A percentile compares a stretch with the other conserved stretches of the same genome.
Conservation (phyloP, 2,797 vertebrate genomes). For the Falco rusticolus region DNA sequence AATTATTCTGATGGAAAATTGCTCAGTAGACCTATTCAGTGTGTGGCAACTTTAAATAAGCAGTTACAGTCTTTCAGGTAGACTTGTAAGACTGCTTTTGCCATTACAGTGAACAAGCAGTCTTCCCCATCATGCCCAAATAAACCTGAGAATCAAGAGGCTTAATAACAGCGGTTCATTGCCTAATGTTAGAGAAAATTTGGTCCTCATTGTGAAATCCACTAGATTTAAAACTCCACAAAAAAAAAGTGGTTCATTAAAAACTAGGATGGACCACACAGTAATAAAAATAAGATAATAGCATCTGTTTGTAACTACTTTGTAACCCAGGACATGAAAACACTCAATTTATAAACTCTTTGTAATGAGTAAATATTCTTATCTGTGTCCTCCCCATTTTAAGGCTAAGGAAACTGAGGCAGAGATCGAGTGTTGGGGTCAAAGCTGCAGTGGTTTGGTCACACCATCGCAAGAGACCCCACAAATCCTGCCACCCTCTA, state of each 20-base stretch:
- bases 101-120: background rate
- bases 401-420: background rate
- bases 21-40: background rate
- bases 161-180: background rate
- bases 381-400: background rate
- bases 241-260: background rate
- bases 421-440: background rate
- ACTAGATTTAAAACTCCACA: background rate
- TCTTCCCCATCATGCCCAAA: background rate
- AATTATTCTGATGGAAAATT: background rate
- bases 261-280: background rate
- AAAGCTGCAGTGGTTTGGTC: background rate
- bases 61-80: background rate
- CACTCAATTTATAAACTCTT: accelerated
- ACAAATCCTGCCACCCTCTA: background rate
- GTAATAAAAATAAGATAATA: background rate
- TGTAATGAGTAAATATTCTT: background rate
- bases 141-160: background rate
- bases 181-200: background rate
- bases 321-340: background rate
- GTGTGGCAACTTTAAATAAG: background rate
- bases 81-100: background rate
- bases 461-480: background rate
- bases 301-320: background rate
- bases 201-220: background rate